Evolutionary conservation across 2,113 vertebrate species (phyloP).

Genomic region (Salvelinus namaycush): DNA sequence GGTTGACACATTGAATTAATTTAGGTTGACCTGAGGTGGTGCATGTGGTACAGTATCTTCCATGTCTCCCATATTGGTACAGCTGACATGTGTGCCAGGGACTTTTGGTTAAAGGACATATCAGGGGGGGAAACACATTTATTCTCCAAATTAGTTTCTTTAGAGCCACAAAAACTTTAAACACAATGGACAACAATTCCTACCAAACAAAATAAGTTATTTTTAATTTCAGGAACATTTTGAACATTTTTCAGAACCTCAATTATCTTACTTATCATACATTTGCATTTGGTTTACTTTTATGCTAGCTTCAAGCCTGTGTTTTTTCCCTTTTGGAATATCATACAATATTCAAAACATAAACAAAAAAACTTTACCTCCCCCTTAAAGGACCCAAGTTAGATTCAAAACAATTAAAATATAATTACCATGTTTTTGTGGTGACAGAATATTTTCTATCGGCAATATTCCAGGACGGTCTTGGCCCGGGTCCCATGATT

Average conservation of each 20-base stretch:
- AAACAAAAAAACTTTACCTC: slow-evolving; percentile 59
- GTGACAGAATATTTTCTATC: slow-evolving; percentile 25
- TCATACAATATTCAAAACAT: slow-evolving; percentile 62
- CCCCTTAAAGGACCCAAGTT: slow-evolving; percentile 21
- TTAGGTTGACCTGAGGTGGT: not conserved
- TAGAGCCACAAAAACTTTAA: no score
- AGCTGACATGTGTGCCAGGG: not conserved
- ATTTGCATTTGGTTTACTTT: slow-evolving; percentile 44
- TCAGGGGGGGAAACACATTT: no score
- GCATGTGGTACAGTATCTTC: not conserved
- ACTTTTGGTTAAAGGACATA: no score
- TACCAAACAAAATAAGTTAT: no score
- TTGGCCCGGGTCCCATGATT: slow-evolving; percentile 34
- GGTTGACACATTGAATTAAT: not conserved
- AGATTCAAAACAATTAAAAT: slow-evolving; percentile 62
- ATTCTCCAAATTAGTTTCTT: no score
- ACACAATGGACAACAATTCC: no score
- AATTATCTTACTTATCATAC: slow-evolving; percentile 1
- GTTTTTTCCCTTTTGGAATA: slow-evolving; percentile 41
- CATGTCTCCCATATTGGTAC: no score
- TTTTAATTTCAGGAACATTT: no score
- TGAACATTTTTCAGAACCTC: no score
- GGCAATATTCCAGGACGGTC: slow-evolving; percentile 43
- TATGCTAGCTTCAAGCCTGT: slow-evolving; percentile 35
- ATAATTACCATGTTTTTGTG: slow-evolving; percentile 43